Conservation (phyloP, 2,888 invertebrate species). For the Lysandra bellargus region DNA sequence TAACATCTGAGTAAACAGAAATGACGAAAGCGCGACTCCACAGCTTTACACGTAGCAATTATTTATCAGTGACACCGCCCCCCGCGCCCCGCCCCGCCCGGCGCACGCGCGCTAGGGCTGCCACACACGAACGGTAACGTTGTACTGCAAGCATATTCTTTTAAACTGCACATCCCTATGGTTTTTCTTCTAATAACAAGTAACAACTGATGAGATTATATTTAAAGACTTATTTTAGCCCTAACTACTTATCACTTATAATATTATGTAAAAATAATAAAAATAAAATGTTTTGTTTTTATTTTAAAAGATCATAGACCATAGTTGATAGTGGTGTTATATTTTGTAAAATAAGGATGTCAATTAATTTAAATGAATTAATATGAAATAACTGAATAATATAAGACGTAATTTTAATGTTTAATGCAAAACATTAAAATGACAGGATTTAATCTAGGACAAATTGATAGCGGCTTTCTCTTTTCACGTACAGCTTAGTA, state of each 20-base stretch:
- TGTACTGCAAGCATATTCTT: neutral
- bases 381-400: neutral
- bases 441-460: constrained; percentile 11
- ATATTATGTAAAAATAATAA: too few species aligned
- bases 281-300: too few species aligned
- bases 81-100: neutral
- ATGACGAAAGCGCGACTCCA: constrained; percentile 50
- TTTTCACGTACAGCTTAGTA: neutral
- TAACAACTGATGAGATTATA: too few species aligned
- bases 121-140: neutral
- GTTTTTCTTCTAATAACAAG: too few species aligned
- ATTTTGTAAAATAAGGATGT: too few species aligned
- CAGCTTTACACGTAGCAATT: constrained; percentile 61
- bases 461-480: constrained; percentile 7
- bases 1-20: neutral
- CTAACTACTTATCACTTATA: too few species aligned
- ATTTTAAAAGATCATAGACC: too few species aligned
- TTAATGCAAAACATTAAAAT: constrained; percentile 3
- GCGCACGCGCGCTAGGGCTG: neutral
- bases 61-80: constrained; percentile 66
- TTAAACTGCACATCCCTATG: neutral
- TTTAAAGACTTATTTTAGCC: too few species aligned
- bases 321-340: too few species aligned
- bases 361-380: too few species aligned
- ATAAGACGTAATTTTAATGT: neutral